Evolutionary conservation across 2,797 vertebrate genomes (phyloP).

Genomic region (Phataginus tetradactyla): DNA sequence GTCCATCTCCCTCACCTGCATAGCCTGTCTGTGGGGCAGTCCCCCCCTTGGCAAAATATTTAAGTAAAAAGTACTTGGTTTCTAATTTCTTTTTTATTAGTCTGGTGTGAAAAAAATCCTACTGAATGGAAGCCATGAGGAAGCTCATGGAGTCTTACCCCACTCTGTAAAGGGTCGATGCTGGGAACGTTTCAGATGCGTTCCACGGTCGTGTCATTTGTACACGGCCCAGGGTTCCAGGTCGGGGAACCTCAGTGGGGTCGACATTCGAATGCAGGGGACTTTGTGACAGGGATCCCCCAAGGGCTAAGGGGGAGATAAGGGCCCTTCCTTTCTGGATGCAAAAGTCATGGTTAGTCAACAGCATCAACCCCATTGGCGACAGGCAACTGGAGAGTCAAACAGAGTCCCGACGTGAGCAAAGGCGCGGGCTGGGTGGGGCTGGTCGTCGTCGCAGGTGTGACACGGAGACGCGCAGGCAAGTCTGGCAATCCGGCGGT

Average conservation of each 20-base stretch:
- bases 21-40: too few relatives aligned
- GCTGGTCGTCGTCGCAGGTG: rapidly evolving
- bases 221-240: rapidly evolving
- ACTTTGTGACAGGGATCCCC: rapidly evolving
- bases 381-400: too few relatives aligned
- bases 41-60: rapidly evolving
- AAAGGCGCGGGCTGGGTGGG: rapidly evolving
- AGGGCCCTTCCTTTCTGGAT: rapidly evolving
- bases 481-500: rapidly evolving
- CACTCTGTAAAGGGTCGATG: rapidly evolving
- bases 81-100: neutral
- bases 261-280: rapidly evolving
- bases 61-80: neutral
- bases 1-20: rapidly evolving
- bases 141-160: neutral
- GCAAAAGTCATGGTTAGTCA: rapidly evolving
- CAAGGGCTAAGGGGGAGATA: rapidly evolving
- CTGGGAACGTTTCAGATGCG: rapidly evolving
- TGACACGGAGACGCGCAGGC: rapidly evolving
- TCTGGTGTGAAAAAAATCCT: neutral
- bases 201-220: rapidly evolving
- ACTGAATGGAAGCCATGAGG: neutral
- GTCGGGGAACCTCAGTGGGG: rapidly evolving
- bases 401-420: rapidly evolving
- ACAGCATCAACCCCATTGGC: rapidly evolving